Evolutionary conservation across 2,113 vertebrate genomes (phyloP).

Genomic region (Junco hyemalis): DNA sequence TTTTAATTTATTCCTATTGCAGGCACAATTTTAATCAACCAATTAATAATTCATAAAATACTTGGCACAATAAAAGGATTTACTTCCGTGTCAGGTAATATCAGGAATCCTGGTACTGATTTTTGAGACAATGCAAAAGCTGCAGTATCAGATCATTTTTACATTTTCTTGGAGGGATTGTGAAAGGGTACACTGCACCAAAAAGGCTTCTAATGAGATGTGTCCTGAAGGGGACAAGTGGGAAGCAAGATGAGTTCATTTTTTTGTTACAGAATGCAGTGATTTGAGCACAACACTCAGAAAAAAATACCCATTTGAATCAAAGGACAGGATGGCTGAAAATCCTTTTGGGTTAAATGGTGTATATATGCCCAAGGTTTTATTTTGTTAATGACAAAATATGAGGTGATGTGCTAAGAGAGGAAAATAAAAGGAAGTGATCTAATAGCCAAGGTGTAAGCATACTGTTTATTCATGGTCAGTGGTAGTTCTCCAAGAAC

Average conservation of each 20-base stretch:
- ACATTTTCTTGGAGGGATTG: constrained; percentile 1
- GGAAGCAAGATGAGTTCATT: not conserved
- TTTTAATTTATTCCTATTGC: not conserved
- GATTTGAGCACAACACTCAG: not conserved
- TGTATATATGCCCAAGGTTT: not conserved
- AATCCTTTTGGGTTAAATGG: not conserved
- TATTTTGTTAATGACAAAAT: constrained; percentile 42
- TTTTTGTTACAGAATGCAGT: not conserved
- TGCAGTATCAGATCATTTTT: constrained; percentile 14
- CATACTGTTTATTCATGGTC: constrained; percentile 75
- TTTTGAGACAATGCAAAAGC: not conserved
- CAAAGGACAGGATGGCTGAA: not conserved
- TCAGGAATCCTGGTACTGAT: constrained; percentile 1
- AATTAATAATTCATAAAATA: constrained; percentile 59
- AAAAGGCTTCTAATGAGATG: constrained; percentile 36
- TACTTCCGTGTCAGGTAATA: constrained; percentile 2
- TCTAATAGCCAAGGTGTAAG: constrained; percentile 39
- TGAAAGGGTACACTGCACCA: not conserved
- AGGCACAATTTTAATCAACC: not conserved
- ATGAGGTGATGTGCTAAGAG: not conserved
- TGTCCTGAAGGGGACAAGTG: not conserved
- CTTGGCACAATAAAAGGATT: constrained; percentile 37
- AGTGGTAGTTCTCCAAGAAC: constrained; percentile 70
- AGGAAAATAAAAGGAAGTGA: constrained; percentile 41
- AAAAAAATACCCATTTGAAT: not conserved